Conservation (phyloP, 2,113 vertebrate genomes). For the Pristiophorus japonicus region DNA sequence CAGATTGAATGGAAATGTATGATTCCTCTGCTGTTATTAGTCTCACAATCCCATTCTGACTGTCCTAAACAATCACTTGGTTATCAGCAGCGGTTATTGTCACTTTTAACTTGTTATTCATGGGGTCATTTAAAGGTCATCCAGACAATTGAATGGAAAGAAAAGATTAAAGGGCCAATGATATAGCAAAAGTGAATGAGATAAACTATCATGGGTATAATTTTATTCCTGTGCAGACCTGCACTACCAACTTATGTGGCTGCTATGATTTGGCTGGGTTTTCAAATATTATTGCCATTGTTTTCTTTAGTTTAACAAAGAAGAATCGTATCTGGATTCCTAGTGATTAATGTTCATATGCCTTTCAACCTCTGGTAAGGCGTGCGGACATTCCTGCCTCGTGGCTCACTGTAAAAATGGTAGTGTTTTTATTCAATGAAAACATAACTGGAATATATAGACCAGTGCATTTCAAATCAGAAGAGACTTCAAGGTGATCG, state of each 20-base stretch:
- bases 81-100: background rate
- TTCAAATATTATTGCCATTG: background rate
- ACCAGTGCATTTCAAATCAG: background rate
- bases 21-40: background rate
- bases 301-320: background rate
- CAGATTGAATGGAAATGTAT: background rate
- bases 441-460: background rate
- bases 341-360: background rate
- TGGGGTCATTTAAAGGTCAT: constrained; percentile 1
- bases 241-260: background rate
- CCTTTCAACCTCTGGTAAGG: background rate
- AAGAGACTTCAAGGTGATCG: background rate
- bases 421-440: background rate
- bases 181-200: background rate
- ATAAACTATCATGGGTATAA: background rate
- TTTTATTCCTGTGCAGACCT: background rate
- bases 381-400: background rate
- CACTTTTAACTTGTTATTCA: background rate
- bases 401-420: background rate
- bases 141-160: background rate
- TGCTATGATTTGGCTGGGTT: background rate
- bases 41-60: background rate
- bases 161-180: background rate
- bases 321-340: background rate
- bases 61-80: constrained; percentile 11